phyloP scores from a whole-genome alignment of 2,888 invertebrate genomes.

The Nomada flava region DNA sequence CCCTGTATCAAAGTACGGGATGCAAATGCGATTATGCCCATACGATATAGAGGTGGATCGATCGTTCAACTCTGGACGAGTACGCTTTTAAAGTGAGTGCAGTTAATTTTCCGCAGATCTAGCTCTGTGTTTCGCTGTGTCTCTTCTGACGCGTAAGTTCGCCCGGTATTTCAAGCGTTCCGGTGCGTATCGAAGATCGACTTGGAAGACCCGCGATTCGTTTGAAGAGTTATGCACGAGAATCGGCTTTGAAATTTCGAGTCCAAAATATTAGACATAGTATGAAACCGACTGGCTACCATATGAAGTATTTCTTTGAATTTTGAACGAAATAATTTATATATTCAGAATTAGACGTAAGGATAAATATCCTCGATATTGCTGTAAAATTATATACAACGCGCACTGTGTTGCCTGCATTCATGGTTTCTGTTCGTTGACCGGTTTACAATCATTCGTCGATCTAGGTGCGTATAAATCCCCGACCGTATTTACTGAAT shows the following conservation, averaged over 20 bases:
- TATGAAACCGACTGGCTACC: no score
- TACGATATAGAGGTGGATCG: conserved; percentile 65
- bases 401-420: no score
- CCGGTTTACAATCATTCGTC: conserved; percentile 35
- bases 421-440: conserved; percentile 27
- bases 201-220: not conserved
- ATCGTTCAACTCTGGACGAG: conserved; percentile 60
- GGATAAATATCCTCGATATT: no score
- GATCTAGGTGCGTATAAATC: conserved; percentile 17
- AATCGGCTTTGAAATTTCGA: not conserved
- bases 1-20: conserved; percentile 67
- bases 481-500: conserved; percentile 56
- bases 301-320: not conserved
- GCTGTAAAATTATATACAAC: no score
- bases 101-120: conserved; percentile 69
- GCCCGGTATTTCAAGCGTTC: not conserved
- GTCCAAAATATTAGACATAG: not conserved
- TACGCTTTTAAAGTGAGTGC: conserved; percentile 67
- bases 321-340: not conserved
- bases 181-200: not conserved
- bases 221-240: not conserved
- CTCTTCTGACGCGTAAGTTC: conserved; percentile 27
- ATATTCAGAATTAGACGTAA: no score
- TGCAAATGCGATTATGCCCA: conserved; percentile 71
- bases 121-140: conserved; percentile 23